Evolutionary conservation across 2,797 vertebrate genomes (phyloP), one percentile per base, ranked within the genome.

Genomic region (Mastacembelus armatus): DNA sequence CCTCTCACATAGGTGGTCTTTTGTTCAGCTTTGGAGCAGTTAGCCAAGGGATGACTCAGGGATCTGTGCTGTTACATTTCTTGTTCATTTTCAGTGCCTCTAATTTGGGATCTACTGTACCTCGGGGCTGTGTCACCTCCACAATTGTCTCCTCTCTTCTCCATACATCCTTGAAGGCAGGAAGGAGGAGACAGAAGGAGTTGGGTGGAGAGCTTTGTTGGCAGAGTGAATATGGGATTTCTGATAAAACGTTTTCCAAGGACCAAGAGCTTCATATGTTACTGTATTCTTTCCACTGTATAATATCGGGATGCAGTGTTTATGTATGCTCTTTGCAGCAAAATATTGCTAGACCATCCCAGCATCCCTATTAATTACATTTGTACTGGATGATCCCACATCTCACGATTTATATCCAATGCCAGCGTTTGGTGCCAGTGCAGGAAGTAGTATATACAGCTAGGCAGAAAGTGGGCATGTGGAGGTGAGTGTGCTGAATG

Each of bases 21-120:
- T 67, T 36, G 11, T 71, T 67, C 8, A 9, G 36, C 39, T 62
- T n/a, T n/a, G n/a, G n/a, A n/a, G n/a, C n/a, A n/a, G n/a, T 58
- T 40, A 26, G 59, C 58, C 38, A 36, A 66, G 60, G 33, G 59
- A 62, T 65, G 48, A 66, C 45, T 71, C 56, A n/a, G 14, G 30
- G 79, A 44, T 70, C 57, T 54, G 22, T 19, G 32, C 43, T 47
- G 60, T 78, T 80, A 72, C 68, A 75, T 42, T 26, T 47, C 60
- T 36, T 61, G 65, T 81, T 78, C 68, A 62, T 48, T 71, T 51
- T 61, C 55, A 72, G 15, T 51, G 65, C 58, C 55, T 74, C 29
- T 59, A 62, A 77, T 76, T 72, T 83, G 36, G 69, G 63, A 79
- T 74, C 59, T n/a, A n/a, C n/a, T n/a, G n/a, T n/a, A n/a, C n/a